phyloP scores from a whole-genome alignment of 2,797 vertebrate genomes.

The Trematomus bernacchii region DNA sequence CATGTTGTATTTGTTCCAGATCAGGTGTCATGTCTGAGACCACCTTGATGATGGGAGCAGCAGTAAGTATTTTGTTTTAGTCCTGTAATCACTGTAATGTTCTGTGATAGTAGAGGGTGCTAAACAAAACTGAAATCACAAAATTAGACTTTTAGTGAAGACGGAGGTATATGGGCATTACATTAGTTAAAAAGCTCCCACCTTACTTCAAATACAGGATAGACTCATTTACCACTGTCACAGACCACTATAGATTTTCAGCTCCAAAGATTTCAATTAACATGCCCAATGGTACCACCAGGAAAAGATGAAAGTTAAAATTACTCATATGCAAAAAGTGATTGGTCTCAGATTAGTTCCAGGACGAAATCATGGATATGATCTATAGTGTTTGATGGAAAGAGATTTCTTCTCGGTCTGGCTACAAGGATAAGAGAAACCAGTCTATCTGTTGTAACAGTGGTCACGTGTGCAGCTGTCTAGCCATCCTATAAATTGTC shows the following conservation, averaged over 20 bases:
- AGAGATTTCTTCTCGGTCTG: slow-evolving; percentile 54
- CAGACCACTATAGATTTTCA: slow-evolving; percentile 41
- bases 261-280: slow-evolving; percentile 72
- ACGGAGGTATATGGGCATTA: slow-evolving; percentile 6
- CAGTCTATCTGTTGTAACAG: slow-evolving; percentile 55
- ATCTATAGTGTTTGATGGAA: slow-evolving; percentile 74
- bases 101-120: background rate
- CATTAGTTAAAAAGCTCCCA: slow-evolving; percentile 43
- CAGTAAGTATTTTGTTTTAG: background rate
- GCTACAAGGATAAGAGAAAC: slow-evolving; percentile 34
- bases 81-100: slow-evolving; percentile 1
- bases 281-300: slow-evolving; percentile 48
- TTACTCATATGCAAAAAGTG: slow-evolving; percentile 63
- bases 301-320: slow-evolving; percentile 57
- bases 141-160: background rate
- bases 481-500: slow-evolving; percentile 59
- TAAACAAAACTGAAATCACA: slow-evolving; percentile 18
- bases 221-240: slow-evolving; percentile 66
- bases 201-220: slow-evolving; percentile 36
- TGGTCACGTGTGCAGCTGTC: slow-evolving; percentile 51
- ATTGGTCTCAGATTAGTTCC: slow-evolving; percentile 69
- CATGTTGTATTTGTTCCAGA: slow-evolving; percentile 11
- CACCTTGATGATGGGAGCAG: slow-evolving; percentile 11
- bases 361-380: slow-evolving; percentile 64
- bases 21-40: slow-evolving; percentile 4